Evolutionary conservation across 2,113 vertebrate genomes (phyloP).

Genomic region (Paracyprichromis sp.): DNA sequence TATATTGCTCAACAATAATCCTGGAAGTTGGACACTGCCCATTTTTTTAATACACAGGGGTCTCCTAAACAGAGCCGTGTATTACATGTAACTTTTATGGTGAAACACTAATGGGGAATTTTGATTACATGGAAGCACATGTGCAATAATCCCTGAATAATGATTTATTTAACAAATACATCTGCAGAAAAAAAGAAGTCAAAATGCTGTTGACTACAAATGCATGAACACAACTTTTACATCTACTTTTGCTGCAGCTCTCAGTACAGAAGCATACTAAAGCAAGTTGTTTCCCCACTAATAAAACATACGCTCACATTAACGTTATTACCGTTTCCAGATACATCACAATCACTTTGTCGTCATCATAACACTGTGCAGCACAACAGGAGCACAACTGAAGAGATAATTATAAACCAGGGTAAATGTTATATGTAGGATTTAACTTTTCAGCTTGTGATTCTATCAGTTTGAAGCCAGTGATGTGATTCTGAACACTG

Average conservation of each 20-base stretch:
- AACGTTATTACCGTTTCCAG: neutral
- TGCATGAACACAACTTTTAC: neutral
- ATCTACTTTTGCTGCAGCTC: neutral
- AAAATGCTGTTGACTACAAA: conserved; percentile 7
- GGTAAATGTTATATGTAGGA: neutral
- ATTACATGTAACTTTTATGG: neutral
- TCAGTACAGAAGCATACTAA: neutral
- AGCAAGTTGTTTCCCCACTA: neutral
- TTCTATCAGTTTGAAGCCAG: neutral
- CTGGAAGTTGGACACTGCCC: neutral
- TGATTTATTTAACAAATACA: conserved; percentile 42
- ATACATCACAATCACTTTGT: neutral
- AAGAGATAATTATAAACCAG: neutral
- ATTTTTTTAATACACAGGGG: neutral
- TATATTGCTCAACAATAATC: neutral
- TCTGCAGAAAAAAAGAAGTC: conserved; percentile 2
- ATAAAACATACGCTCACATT: neutral
- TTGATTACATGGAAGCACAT: neutral
- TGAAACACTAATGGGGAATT: neutral
- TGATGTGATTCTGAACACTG: neutral
- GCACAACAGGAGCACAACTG: neutral
- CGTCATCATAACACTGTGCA: neutral
- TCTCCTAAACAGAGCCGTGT: neutral
- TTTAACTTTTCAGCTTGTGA: neutral
- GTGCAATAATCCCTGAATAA: neutral